Base-by-base conservation (phyloP, 2,888 invertebrate genomes). In the Drosophila ezoana region DNA sequence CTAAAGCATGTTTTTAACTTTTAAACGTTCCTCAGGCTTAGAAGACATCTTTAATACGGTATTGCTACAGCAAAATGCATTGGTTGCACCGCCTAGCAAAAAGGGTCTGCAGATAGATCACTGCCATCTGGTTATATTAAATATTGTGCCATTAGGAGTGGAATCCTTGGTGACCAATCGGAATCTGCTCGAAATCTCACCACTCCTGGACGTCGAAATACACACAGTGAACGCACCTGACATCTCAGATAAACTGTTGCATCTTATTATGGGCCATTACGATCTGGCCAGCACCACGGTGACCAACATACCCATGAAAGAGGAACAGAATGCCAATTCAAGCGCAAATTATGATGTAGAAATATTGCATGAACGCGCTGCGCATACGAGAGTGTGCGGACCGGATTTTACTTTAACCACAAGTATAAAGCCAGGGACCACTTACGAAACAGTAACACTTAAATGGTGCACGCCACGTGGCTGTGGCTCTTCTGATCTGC, bases 261-360 rank as follows among this genome's bases (percentile, higher is more conserved):
- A 95, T 48, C 92, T 97, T 8, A 96, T 97, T 75, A 91, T 97
- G 80, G 95, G 95, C 3, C 98, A 99, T 91, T 99, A 98, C 87
- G 95, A 97, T 90, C 93, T 99, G 47, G 97, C 98, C 0, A 98
- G 97, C 64, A 99, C 99, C 1, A 99, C 99, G 0, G 99, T 99
- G 0, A 98, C 98, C 6, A 98, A 99, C 4, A 99, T 99, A 86
- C 99, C 99, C 1, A 99, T 99, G 99, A 99, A 99, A 93, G 99
- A 99, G 92, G 99, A 99, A 92, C 98, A 99, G 93, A 99, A 99
- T 92, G 98, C 98, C 0, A 97, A 97, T 91, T 98, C 98, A 0
- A 99, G 99, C 61, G 98, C 99, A 0, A 99, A 99, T 93, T 99
- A 99, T 90, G 99, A 99, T 91, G 99, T 99, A 0, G 99, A 99